Percentiles rank a stretch among this genome's conserved stretches.
phyloP scores from a whole-genome alignment of 2,888 invertebrate species.

The Brassicogethes aeneus region DNA sequence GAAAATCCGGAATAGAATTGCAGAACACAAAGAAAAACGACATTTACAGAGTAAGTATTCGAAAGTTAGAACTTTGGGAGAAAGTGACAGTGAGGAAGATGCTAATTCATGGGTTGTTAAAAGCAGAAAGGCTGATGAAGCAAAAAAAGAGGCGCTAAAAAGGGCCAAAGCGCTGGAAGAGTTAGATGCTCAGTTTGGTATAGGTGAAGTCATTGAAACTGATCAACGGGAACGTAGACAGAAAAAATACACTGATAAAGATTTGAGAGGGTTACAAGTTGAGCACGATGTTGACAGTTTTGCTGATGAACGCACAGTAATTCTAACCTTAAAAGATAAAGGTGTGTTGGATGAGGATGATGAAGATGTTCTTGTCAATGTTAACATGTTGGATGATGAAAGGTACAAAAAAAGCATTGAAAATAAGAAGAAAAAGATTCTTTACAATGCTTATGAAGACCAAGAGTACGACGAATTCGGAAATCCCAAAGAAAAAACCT shows the following conservation, averaged over 20 bases:
- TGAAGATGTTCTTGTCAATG: conserved; percentile 85
- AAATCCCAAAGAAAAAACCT: conserved; percentile 51
- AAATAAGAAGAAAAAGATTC: conserved; percentile 74
- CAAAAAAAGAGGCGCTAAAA: conserved; percentile 77
- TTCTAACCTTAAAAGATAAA: conserved; percentile 90
- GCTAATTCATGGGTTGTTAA: conserved; percentile 77
- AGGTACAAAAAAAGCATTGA: conserved; percentile 75
- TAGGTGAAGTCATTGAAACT: conserved; percentile 74
- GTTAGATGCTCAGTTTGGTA: conserved; percentile 90
- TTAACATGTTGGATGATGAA: conserved; percentile 81
- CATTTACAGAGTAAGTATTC: conserved; percentile 59
- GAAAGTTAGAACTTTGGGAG: conserved; percentile 55
- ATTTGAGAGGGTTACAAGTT: conserved; percentile 75
- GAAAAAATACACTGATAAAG: conserved; percentile 56
- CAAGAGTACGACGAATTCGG: conserved; percentile 63
- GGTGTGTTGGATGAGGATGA: conserved; percentile 74
- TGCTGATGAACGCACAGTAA: conserved; percentile 72
- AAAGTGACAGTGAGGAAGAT: conserved; percentile 66
- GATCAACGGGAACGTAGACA: conserved; percentile 53
- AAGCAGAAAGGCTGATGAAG: conserved; percentile 64
- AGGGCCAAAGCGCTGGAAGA: conserved; percentile 89
- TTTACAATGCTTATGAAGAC: conserved; percentile 82
- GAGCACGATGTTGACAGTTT: conserved; percentile 67
- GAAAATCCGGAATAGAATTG: conserved; percentile 72
- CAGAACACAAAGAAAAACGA: conserved; percentile 70